Conservation (phyloP, 2,888 invertebrate species). For the Nephrotoma guestfalica region DNA sequence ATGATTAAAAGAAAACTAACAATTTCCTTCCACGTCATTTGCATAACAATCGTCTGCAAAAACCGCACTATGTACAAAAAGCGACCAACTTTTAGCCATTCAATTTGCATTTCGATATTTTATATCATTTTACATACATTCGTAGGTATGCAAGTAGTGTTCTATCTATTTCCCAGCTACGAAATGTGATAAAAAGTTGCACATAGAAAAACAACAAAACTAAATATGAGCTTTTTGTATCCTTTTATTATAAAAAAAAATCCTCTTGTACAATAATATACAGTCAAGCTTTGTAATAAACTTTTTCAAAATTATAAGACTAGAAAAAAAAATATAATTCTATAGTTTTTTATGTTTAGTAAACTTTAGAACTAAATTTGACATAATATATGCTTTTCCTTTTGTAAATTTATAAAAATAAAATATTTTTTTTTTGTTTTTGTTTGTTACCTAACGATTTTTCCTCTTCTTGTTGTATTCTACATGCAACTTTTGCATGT, state of each 20-base stretch:
- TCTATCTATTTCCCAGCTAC: neutral
- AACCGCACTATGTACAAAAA: neutral
- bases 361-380: neutral
- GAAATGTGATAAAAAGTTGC: neutral
- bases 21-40: too few species aligned
- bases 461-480: neutral
- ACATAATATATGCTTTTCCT: neutral
- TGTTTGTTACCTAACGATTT: neutral
- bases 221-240: neutral
- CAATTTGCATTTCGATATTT: neutral
- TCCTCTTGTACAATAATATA: neutral
- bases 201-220: neutral
- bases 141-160: neutral
- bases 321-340: neutral
- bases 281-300: neutral
- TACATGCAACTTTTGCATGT: neutral
- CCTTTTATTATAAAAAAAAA: neutral
- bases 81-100: neutral
- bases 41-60: too few species aligned
- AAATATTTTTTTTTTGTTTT: neutral
- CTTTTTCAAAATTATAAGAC: neutral
- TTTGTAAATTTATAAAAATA: neutral
- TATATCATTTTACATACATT: neutral
- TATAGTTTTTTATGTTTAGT: neutral
- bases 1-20: too few species aligned